Evolutionary conservation across 2,797 vertebrate genomes (phyloP).

Genomic region (Yasuhikotakia modesta): DNA sequence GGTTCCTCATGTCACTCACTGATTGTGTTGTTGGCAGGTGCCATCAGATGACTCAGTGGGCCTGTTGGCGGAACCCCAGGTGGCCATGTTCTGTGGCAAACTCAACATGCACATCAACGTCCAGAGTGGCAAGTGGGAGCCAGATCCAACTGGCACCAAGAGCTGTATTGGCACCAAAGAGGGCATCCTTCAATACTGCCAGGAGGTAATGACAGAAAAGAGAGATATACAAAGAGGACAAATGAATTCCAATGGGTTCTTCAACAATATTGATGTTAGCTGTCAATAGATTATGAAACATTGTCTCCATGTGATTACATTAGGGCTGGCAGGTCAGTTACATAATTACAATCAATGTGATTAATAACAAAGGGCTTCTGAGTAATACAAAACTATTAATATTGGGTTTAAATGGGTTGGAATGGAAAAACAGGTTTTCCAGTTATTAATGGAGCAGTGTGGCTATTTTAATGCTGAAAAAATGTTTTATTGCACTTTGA

Average conservation of each 20-base stretch:
- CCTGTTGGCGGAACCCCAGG: slow-evolving; percentile 89
- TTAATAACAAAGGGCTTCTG: slow-evolving; percentile 2
- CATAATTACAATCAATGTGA: slow-evolving; percentile 5
- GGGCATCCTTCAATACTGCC: slow-evolving; percentile 94
- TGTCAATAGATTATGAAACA: slow-evolving; percentile 11
- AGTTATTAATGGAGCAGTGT: too few species aligned
- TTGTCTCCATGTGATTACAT: slow-evolving; percentile 13
- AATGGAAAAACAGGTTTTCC: too few species aligned
- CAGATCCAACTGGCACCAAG: slow-evolving; percentile 87
- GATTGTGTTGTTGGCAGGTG: slow-evolving; percentile 66
- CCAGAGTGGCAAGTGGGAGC: slow-evolving; percentile 95
- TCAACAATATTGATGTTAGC: background rate
- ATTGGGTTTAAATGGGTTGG: background rate
- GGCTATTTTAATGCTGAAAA: background rate
- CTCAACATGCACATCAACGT: slow-evolving; percentile 98
- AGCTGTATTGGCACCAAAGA: slow-evolving; percentile 92
- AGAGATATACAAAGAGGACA: background rate
- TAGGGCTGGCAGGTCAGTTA: slow-evolving; percentile 11
- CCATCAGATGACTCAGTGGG: slow-evolving; percentile 75
- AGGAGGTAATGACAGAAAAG: slow-evolving; percentile 78
- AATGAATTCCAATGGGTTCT: background rate
- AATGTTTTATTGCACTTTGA: background rate
- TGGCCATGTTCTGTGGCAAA: slow-evolving; percentile 97
- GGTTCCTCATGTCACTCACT: slow-evolving; percentile 25
- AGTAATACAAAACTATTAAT: slow-evolving; percentile 19